Evolutionary conservation across 2,113 vertebrate genomes (phyloP), one percentile per base, ranked within the genome.

Genomic region (Phylloscopus trochilus): DNA sequence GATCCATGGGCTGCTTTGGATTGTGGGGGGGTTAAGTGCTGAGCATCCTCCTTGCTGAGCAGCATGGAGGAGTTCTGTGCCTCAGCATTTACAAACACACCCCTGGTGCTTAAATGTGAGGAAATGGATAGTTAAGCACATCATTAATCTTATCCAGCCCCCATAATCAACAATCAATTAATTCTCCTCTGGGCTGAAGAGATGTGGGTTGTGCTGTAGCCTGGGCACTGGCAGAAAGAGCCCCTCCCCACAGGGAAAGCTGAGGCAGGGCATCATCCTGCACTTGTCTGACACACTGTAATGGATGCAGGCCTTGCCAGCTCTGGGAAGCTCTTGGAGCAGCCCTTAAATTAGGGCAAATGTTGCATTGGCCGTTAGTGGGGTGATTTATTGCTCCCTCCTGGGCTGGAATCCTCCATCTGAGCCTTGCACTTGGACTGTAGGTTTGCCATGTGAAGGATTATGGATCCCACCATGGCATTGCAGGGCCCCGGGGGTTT

Each of bases 111-210:
- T 72, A 47, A 94, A 68, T 2, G 9, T 7, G 4, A 68, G 87
- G 81, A 94, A 94, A 89, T 67, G 52, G 70, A 37, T 96, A 91
- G 93, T 84, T 94, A 95, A 95, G 84, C 96, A 92, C 90, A 56
- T 95, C 84, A 56, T 96, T 95, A 96, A 94, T 96, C 95, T 95
- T 91, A 53, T 35, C 87, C 96, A 68, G 81, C 90, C 92, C 78
- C 83, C 27, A 5, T 92, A 91, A 91, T 96, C 92, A 96, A 89
- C 90, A 89, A 92, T 89, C 87, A 91, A 82, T 96, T 95, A 87
- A 91, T 94, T 92, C 53, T 88, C 30, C 60, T 56, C 33, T 0
- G 1, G 78, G 69, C 70, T 70, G 92, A 69, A 53, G 91, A 17
- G 77, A 59, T 51, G 56, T 3, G 14, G 39, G 7, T 39, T 62